Evolutionary conservation across 53 echinoderm and acorn worm species (phyloP).

Genomic region (Pentamera pediparva): DNA sequence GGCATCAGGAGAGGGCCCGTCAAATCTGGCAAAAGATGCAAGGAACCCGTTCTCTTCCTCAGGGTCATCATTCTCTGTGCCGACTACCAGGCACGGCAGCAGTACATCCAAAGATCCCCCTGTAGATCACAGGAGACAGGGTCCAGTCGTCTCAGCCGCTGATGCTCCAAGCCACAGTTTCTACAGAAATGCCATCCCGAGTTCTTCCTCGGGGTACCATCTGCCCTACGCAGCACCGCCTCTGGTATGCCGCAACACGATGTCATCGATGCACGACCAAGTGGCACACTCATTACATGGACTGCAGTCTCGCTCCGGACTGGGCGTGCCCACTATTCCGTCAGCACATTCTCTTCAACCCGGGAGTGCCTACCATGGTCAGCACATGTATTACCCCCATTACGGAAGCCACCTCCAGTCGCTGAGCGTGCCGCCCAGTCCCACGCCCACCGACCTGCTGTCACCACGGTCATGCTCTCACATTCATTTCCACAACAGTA

Average conservation of each 20-base stretch:
- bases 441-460: conserved; percentile 61
- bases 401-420: conserved; percentile 78
- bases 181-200: not conserved
- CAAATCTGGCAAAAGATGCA: no score
- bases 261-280: conserved; percentile 20
- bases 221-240: not conserved
- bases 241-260: not conserved
- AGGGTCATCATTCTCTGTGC: no score
- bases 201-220: conserved; percentile 20
- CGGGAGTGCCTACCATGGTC: conserved; percentile 48
- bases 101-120: no score
- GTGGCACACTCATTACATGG: conserved; percentile 17
- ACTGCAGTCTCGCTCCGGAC: conserved; percentile 2
- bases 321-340: not conserved
- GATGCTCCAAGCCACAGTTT: not conserved
- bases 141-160: not conserved
- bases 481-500: conserved; percentile 79
- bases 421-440: conserved; percentile 83
- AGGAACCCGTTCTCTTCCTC: no score
- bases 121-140: not conserved
- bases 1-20: no score
- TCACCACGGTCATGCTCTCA: conserved; percentile 84
- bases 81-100: no score
- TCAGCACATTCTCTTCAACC: conserved; percentile 13
- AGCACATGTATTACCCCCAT: conserved; percentile 60